Evolutionary conservation across 1,140 invertebrate species (phyloP).

Genomic region (Theocolax elegans): DNA sequence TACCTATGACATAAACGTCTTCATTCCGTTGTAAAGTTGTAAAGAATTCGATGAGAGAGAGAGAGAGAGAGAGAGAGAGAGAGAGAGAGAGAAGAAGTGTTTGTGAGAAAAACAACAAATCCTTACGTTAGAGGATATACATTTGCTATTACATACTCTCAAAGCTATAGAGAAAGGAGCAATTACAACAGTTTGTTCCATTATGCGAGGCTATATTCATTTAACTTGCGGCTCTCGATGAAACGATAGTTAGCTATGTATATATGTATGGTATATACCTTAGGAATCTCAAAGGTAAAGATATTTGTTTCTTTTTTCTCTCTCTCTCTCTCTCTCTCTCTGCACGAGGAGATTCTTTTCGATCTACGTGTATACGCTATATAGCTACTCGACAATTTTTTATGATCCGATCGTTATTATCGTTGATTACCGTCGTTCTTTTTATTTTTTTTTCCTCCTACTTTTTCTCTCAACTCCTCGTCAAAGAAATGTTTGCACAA

Average conservation of each 20-base stretch:
- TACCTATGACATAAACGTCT: too few relatives aligned
- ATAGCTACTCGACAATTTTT: constrained; percentile 1
- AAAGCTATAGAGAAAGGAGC: constrained; percentile 1
- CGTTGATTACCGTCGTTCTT: not conserved
- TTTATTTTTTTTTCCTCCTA: not conserved
- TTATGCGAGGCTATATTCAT: not conserved
- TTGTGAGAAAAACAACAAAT: too few relatives aligned
- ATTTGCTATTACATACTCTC: too few relatives aligned
- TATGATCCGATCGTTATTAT: not conserved
- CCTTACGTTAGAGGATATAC: too few relatives aligned
- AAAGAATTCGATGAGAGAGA: too few relatives aligned
- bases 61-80: too few relatives aligned
- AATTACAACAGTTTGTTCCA: constrained; percentile 4
- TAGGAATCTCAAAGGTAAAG: not conserved
- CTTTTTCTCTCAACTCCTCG: too few relatives aligned
- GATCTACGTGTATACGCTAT: not conserved
- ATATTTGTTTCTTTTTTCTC: constrained; percentile 1
- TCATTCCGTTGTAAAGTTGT: too few relatives aligned
- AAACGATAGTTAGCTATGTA: not conserved
- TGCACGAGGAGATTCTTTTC: not conserved
- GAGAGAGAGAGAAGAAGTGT: too few relatives aligned
- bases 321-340: not conserved
- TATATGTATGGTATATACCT: too few relatives aligned
- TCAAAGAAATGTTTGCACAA: too few relatives aligned
- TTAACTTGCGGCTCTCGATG: not conserved